Evolutionary conservation across 2,797 vertebrate species (phyloP).

Genomic region (Falco rusticolus): DNA sequence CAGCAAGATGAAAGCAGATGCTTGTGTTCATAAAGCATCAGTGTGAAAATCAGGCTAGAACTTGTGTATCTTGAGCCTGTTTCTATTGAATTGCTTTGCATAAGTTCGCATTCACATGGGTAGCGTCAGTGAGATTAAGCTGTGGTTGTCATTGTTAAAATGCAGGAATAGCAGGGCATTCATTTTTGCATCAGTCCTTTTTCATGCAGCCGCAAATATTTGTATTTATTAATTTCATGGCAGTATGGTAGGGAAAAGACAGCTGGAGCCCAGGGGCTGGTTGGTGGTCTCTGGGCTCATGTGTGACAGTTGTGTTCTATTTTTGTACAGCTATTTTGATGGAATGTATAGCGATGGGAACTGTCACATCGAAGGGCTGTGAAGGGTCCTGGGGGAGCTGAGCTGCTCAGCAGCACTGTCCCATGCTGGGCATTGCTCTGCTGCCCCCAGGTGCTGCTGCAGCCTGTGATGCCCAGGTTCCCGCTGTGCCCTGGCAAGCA

Average conservation of each 20-base stretch:
- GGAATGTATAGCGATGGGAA: neutral
- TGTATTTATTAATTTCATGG: neutral
- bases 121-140: neutral
- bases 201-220: neutral
- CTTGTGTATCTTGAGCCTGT: neutral
- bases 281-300: neutral
- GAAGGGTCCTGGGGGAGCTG: neutral
- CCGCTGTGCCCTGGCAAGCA: neutral
- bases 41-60: neutral
- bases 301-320: conserved; percentile 32
- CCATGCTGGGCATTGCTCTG: neutral
- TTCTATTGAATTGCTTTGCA: neutral
- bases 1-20: neutral
- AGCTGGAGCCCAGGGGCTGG: neutral
- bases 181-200: neutral
- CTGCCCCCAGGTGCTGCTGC: neutral
- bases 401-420: neutral
- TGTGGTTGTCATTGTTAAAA: neutral
- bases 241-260: neutral
- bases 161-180: neutral
- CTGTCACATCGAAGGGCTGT: neutral
- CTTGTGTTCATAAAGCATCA: neutral
- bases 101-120: accelerated
- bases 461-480: accelerated
- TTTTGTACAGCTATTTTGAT: neutral